A percentile compares a stretch with the other conserved stretches of the same genome.
Evolutionary conservation across 2,888 invertebrate species (phyloP).

Genomic region (Drosophila nigritarsus): DNA sequence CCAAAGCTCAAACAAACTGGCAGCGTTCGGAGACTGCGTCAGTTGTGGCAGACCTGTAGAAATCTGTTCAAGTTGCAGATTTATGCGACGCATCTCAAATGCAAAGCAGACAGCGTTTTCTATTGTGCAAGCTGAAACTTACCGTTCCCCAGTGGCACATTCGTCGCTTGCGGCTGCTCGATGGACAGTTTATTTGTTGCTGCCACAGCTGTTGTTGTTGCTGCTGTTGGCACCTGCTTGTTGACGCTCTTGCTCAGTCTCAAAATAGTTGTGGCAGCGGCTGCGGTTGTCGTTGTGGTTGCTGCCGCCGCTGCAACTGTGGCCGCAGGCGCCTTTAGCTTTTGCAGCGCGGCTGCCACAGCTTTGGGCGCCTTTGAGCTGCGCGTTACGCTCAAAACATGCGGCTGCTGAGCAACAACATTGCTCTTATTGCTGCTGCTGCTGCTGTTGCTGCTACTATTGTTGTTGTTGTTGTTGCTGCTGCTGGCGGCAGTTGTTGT

Average conservation of each 20-base stretch:
- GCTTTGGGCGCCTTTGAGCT: conserved; percentile 68
- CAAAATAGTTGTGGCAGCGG: conserved; percentile 71
- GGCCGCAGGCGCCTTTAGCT: conserved; percentile 54
- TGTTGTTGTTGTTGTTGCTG: conserved; percentile 20
- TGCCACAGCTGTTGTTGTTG: conserved; percentile 43
- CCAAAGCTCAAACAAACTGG: conserved; percentile 16
- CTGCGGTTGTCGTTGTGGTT: conserved; percentile 59
- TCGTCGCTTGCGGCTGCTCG: conserved; percentile 75
- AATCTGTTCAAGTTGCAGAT: conserved; percentile 41
- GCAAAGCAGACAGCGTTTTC: conserved; percentile 15
- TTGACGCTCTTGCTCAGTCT: conserved; percentile 75
- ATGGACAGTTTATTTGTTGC: conserved; percentile 68
- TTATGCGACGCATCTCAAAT: conserved; percentile 61
- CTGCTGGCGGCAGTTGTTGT: conserved; percentile 2
- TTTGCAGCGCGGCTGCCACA: conserved; percentile 60
- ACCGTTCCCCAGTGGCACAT: conserved; percentile 85
- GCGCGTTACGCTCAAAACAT: conserved; percentile 78
- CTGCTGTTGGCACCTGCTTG: conserved; percentile 66
- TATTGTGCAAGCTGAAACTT: conserved; percentile 76
- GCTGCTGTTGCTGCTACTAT: conserved; percentile 25
- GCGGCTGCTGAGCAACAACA: conserved; percentile 39
- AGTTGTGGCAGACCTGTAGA: background rate
- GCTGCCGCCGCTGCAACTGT: conserved; percentile 53
- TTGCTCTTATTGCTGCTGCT: conserved; percentile 48
- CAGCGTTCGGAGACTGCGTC: conserved; percentile 25